phyloP scores from a whole-genome alignment of 1,140 invertebrate species.

The Drosophila pallidifrons region DNA sequence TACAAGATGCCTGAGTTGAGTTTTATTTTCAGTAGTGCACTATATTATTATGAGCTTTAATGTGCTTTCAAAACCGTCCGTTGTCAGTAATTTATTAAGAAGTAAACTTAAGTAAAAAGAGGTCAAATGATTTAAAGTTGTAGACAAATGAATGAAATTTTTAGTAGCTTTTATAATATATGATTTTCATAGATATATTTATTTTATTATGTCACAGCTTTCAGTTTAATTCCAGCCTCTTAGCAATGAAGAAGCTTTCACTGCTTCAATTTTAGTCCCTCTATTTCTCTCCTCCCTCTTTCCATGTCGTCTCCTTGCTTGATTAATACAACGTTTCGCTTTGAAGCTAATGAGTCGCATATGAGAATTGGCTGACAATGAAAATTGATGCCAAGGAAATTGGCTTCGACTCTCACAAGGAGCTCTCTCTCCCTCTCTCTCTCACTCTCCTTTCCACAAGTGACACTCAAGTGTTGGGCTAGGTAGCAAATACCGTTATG shows the following conservation, averaged over 20 bases:
- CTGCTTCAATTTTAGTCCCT: not conserved
- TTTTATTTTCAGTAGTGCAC: too few relatives aligned
- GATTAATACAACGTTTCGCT: constrained; percentile 36
- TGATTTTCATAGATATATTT: too few relatives aligned
- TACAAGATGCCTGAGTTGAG: too few relatives aligned
- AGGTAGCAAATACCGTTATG: not conserved
- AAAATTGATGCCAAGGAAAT: constrained; percentile 35
- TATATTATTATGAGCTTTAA: too few relatives aligned
- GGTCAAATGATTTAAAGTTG: too few relatives aligned
- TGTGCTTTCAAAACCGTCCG: too few relatives aligned
- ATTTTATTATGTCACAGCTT: not conserved
- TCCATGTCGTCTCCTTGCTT: not conserved
- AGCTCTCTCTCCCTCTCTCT: not conserved
- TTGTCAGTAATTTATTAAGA: too few relatives aligned
- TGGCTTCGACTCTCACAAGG: constrained; percentile 20
- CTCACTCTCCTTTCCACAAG: not conserved
- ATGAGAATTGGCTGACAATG: constrained; percentile 18
- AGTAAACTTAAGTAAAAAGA: too few relatives aligned
- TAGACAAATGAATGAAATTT: too few relatives aligned
- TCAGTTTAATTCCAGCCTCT: not conserved
- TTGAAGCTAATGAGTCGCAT: constrained; percentile 6
- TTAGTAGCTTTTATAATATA: too few relatives aligned
- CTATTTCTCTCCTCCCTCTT: not conserved
- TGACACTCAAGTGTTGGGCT: constrained; percentile 6
- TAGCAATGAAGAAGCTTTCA: not conserved